These are phyloP conservation scores for Poeciliopsis turneri DNA, from an alignment of 2,797 vertebrate species.

Conservation along the genomic window DNA sequence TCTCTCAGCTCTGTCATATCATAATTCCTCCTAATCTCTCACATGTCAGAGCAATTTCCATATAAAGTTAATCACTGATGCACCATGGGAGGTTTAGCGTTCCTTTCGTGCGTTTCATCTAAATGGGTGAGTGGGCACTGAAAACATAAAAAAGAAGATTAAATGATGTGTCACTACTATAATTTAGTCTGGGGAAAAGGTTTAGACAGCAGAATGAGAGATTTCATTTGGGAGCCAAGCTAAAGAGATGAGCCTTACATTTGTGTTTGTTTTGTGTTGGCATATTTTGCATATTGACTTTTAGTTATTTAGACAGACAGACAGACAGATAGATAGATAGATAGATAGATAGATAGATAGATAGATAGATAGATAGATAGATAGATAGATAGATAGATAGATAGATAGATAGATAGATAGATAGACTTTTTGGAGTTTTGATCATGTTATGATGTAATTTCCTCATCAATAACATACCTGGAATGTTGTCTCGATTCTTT, in stretches of 20 bases:
- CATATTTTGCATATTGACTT: background rate
- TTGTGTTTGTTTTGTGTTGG: background rate
- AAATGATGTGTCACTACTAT: slow-evolving; percentile 75
- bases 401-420: background rate
- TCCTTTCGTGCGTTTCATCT: slow-evolving; percentile 43
- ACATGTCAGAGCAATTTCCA: slow-evolving; percentile 44
- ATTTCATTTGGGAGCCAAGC: slow-evolving; percentile 7
- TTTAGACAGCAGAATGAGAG: slow-evolving; percentile 11
- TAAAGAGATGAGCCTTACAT: background rate
- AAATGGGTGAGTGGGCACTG: slow-evolving; percentile 50
- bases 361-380: background rate
- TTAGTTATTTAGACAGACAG: background rate
- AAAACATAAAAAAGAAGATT: slow-evolving; percentile 59
- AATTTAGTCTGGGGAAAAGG: slow-evolving; percentile 74
- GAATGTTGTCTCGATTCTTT: no score
- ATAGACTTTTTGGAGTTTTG: background rate
- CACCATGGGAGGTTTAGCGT: slow-evolving; percentile 19
- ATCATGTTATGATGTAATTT: no score
- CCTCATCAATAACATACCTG: no score
- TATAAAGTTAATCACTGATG: slow-evolving; percentile 56
- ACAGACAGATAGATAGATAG: background rate
- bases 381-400: background rate
- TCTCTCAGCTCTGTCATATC: slow-evolving; percentile 25
- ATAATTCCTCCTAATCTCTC: slow-evolving; percentile 49
- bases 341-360: background rate